Base-by-base conservation (phyloP, 1,140 invertebrate species). In the Brachionus sp. region DNA sequence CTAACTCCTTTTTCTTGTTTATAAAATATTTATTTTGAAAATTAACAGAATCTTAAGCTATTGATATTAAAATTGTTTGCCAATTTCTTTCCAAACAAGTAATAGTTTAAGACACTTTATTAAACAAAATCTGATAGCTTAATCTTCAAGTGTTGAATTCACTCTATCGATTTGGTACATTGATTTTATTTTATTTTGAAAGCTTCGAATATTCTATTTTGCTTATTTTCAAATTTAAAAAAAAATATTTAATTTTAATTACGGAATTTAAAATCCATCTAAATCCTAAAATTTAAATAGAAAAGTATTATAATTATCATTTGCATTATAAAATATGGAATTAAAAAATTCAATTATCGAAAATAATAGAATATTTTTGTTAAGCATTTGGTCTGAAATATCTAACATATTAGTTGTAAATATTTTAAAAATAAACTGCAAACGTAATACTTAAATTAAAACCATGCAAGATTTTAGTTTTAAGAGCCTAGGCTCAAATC, bases 11-110 rank as follows among this genome's bases (percentile, higher is more conserved):
- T 39, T 39, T 70, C 33, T 37, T 39, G 16, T 16, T 16, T 37
- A 70, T 25, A 66, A 66, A 66, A 66, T 66, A 37, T 66, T 39
- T 70, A 70, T 39, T 70, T 70, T 70, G 66, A 70, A 70, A 70
- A 70, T 39, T 70, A 70, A 70, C 66, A 37, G 35, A 44, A 19
- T 37, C 37, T 37, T 19, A 39, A 70, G 33, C 29, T 37, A 39
- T 37, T 19, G 35, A 37, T 37, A 70, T 70, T 70, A 37, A 39
- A 37, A 37, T 16, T 70, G 6, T 44, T 39, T 37, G 35, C 16
- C 33, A 66, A 66, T n/a, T n/a, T 29, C 64, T 66, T 33, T 66
- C 64, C 25, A 66, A 16, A 66, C 25, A 66, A 33, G 13, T 12
- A 37, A 66, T 29, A 66, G 33, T 33, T n/a, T 66, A 29, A 37